Evolutionary conservation across 2,888 invertebrate species (phyloP).

Genomic region (Anthophora plumipes): DNA sequence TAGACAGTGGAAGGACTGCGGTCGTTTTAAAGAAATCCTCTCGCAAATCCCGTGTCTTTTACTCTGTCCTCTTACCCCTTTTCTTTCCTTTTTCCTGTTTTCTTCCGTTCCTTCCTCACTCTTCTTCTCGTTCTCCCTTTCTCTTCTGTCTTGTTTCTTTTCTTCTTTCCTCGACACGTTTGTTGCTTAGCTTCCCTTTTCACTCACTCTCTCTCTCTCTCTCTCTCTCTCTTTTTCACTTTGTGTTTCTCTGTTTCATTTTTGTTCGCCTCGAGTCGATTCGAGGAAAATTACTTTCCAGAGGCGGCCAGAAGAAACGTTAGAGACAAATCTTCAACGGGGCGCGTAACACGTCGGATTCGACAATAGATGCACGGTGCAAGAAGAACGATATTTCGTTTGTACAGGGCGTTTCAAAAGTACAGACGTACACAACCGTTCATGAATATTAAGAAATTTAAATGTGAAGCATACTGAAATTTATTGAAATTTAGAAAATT

Average conservation of each 20-base stretch:
- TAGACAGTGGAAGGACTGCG: slow-evolving; percentile 23
- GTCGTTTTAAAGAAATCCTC: slow-evolving; percentile 52
- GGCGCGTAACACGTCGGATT: slow-evolving; percentile 20
- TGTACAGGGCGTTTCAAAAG: not conserved
- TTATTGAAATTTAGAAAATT: no score
- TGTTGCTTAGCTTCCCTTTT: not conserved
- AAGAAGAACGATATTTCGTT: not conserved
- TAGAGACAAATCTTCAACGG: slow-evolving; percentile 40
- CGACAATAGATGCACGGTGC: slow-evolving; percentile 28
- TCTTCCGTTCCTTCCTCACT: not conserved
- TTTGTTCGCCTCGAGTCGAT: slow-evolving; percentile 54
- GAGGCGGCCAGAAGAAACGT: slow-evolving; percentile 51
- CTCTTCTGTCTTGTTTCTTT: not conserved
- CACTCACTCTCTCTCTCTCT: not conserved
- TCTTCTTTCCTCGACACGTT: no score
- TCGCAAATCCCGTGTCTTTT: slow-evolving; percentile 40
- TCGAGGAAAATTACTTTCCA: slow-evolving; percentile 64
- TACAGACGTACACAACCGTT: no score
- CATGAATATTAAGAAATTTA: no score
- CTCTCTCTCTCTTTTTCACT: slow-evolving; percentile 4
- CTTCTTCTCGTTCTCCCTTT: not conserved
- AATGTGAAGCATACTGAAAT: no score
- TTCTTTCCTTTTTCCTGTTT: not conserved
- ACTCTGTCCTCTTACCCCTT: not conserved
- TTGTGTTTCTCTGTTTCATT: not conserved